Evolutionary conservation across 37 sponge, comb jelly and placozoan species (phyloP).

Genomic region (Corticium candelabrum): DNA sequence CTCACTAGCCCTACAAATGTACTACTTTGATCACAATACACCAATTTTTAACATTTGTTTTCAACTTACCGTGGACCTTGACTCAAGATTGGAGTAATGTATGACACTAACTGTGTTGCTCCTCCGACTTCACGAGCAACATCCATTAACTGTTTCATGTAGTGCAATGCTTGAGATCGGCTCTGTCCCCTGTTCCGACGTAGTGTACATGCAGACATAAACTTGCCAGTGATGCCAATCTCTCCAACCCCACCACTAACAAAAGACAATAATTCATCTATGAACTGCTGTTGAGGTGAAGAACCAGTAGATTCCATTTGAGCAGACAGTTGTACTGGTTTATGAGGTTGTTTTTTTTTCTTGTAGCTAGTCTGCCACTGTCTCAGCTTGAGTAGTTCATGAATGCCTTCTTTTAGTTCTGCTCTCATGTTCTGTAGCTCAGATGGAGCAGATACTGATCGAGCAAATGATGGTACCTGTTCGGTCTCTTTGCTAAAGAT

Average conservation of each 20-base stretch:
- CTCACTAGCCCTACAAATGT: background rate
- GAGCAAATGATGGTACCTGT: background rate
- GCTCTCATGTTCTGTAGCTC: background rate
- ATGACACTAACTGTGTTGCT: constrained; percentile 55
- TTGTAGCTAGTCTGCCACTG: background rate
- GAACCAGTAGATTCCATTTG: background rate
- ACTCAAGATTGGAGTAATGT: constrained; percentile 33
- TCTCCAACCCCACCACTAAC: background rate
- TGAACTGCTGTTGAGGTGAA: background rate
- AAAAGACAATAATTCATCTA: background rate
- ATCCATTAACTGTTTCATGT: constrained; percentile 63
- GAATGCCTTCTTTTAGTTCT: background rate
- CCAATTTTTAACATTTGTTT: background rate
- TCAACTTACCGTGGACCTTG: constrained; percentile 13
- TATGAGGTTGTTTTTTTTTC: background rate
- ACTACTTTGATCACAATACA: background rate
- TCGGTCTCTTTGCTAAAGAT: background rate
- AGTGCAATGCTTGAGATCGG: constrained; percentile 55
- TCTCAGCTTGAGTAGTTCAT: background rate
- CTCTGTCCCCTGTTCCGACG: constrained; percentile 56
- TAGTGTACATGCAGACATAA: constrained; percentile 34
- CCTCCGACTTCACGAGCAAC: constrained; percentile 18
- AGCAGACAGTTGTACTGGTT: too few relatives aligned
- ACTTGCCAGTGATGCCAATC: background rate
- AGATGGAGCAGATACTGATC: background rate